phyloP scores from a whole-genome alignment of 2,797 vertebrate species.

The Philypnodon macrostomus region DNA sequence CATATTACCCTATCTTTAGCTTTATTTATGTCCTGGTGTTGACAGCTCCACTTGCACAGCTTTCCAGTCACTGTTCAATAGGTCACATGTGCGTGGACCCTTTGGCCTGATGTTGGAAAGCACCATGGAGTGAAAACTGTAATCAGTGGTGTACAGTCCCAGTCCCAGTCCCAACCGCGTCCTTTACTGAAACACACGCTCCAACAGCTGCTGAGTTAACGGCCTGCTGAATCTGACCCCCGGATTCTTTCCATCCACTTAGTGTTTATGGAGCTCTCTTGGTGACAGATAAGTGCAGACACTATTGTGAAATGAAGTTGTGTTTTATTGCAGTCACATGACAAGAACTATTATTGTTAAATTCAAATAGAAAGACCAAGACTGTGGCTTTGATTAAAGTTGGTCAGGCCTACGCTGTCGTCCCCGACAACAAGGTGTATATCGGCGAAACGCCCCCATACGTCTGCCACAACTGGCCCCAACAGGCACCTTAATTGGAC shows the following conservation, averaged over 20 bases:
- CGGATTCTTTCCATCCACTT: slow-evolving; percentile 76
- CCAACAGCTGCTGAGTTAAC: slow-evolving; percentile 68
- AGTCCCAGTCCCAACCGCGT: slow-evolving; percentile 31
- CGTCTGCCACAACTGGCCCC: no score
- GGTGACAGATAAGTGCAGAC: slow-evolving; percentile 63
- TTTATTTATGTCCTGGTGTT: slow-evolving; percentile 88
- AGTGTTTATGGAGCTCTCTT: slow-evolving; percentile 64
- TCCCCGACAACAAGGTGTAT: no score
- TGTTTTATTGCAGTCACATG: slow-evolving; percentile 44
- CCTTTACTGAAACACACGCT: slow-evolving; percentile 55
- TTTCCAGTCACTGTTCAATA: slow-evolving; percentile 79
- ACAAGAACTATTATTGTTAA: slow-evolving; percentile 43
- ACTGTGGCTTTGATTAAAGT: slow-evolving; percentile 26
- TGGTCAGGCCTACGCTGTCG: slow-evolving; percentile 8
- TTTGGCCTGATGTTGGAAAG: slow-evolving; percentile 60
- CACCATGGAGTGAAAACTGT: slow-evolving; percentile 56
- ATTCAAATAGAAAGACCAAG: slow-evolving; percentile 17
- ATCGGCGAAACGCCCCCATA: no score
- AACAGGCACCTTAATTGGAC: no score
- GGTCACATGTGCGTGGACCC: slow-evolving; percentile 69
- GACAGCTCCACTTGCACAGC: slow-evolving; percentile 83
- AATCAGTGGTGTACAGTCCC: slow-evolving; percentile 33
- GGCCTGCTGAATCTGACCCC: slow-evolving; percentile 55
- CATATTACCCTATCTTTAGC: slow-evolving; percentile 77
- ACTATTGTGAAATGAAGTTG: slow-evolving; percentile 56